A percentile compares a stretch with the other conserved stretches of the same genome.
Evolutionary conservation across 1,140 invertebrate genomes (phyloP).

Genomic region (Helicoverpa zea): DNA sequence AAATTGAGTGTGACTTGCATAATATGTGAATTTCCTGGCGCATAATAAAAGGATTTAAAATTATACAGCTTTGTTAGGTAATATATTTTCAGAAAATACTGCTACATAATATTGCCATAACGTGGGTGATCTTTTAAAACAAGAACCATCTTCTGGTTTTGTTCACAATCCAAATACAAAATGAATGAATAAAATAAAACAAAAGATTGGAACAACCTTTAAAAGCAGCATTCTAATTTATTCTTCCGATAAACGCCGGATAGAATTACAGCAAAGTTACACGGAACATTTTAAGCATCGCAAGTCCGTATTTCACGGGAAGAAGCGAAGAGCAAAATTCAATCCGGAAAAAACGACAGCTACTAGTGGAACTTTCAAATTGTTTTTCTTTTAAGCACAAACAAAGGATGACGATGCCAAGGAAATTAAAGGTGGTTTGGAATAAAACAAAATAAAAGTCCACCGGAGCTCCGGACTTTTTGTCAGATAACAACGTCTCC

Average conservation of each 20-base stretch:
- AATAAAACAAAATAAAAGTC: slow-evolving; percentile 63
- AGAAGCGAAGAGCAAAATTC: slow-evolving; percentile 55
- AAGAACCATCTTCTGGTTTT: neutral
- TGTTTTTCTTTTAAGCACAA: slow-evolving; percentile 69
- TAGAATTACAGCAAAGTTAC: slow-evolving; percentile 28
- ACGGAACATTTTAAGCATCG: slow-evolving; percentile 27
- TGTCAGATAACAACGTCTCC: neutral
- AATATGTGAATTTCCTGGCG: neutral
- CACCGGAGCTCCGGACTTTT: slow-evolving; percentile 54
- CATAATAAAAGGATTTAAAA: neutral
- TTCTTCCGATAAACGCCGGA: slow-evolving; percentile 19
- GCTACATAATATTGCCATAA: too few relatives aligned
- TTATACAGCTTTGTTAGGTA: neutral
- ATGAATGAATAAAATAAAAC: neutral
- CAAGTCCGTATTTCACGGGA: slow-evolving; percentile 3
- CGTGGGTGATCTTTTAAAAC: too few relatives aligned
- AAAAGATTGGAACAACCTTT: neutral
- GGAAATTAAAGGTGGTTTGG: slow-evolving; percentile 65
- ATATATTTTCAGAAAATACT: neutral
- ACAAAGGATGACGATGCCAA: slow-evolving; percentile 56
- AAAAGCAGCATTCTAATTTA: slow-evolving; percentile 28
- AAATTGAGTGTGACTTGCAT: slow-evolving; percentile 7
- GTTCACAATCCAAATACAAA: neutral
- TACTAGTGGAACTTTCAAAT: slow-evolving; percentile 60
- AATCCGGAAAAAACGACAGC: slow-evolving; percentile 55